Percentiles rank a stretch among this genome's conserved stretches.
These are phyloP conservation scores for Acanthurus tractus DNA, from an alignment of 2,797 vertebrate genomes.

Conservation along the genomic window DNA sequence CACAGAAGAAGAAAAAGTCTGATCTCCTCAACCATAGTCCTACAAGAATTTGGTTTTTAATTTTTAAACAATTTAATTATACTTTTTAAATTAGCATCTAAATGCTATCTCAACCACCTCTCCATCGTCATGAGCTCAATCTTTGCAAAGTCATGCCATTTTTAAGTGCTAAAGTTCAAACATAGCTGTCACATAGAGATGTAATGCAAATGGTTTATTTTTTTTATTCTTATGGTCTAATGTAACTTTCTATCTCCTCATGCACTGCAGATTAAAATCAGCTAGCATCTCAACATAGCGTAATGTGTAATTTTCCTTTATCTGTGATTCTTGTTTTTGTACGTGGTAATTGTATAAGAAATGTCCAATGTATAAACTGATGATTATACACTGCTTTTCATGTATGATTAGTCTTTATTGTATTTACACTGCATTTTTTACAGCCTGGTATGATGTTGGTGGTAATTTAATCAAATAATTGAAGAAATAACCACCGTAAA, in stretches of 20 bases:
- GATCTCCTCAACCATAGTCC: too few species aligned
- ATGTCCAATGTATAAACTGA: neutral
- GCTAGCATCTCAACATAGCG: neutral
- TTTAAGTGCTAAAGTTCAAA: too few species aligned
- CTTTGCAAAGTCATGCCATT: too few species aligned
- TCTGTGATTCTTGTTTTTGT: neutral
- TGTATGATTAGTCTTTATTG: neutral
- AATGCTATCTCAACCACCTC: too few species aligned
- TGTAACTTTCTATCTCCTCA: neutral
- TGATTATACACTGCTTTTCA: neutral
- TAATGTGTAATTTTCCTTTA: neutral
- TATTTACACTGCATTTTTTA: slow-evolving; percentile 2
- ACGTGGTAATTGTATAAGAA: neutral
- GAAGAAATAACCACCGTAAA: neutral
- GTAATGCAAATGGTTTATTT: neutral
- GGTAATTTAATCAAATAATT: slow-evolving; percentile 5
- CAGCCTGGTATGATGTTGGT: neutral
- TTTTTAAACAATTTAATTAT: too few species aligned
- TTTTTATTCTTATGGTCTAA: neutral
- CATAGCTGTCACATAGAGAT: too few species aligned
- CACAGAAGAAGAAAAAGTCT: too few species aligned
- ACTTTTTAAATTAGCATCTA: too few species aligned
- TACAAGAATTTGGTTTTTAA: too few species aligned
- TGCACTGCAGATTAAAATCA: neutral
- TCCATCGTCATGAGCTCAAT: too few species aligned